Conservation (phyloP, 2,797 vertebrate genomes). For the Phalanger gymnotis region DNA sequence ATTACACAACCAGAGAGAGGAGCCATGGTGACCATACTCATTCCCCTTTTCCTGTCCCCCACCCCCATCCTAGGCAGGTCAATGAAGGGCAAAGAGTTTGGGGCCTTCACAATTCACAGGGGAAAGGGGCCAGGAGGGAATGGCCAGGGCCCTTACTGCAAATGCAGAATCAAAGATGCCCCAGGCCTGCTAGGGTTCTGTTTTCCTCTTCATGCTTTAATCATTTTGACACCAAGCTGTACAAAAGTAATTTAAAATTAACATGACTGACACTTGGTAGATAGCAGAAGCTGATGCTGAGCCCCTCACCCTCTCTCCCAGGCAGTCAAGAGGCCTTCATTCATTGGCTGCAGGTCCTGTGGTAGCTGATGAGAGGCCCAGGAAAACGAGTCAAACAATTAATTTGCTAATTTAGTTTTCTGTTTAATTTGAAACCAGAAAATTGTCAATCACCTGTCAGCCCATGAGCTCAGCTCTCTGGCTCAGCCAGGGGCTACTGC, state of each 20-base stretch:
- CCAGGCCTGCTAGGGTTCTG: conserved; percentile 81
- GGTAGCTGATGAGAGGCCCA: conserved; percentile 90
- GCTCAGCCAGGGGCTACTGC: conserved; percentile 60
- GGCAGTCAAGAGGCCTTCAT: conserved; percentile 67
- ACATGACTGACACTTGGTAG: conserved; percentile 93
- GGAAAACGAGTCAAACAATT: conserved; percentile 93
- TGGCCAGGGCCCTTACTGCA: conserved; percentile 79
- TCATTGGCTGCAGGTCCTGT: conserved; percentile 86
- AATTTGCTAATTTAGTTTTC: conserved; percentile 94
- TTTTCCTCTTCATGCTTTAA: conserved; percentile 91
- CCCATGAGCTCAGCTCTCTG: conserved; percentile 74
- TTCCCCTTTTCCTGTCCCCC: not conserved
- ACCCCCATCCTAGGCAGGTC: not conserved
- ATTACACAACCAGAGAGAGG: conserved; percentile 34
- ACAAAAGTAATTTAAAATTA: conserved; percentile 96
- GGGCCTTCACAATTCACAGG: conserved; percentile 42
- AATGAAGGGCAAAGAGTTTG: conserved; percentile 15
- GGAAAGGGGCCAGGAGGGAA: conserved; percentile 60
- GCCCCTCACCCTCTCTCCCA: conserved; percentile 83
- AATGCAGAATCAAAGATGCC: conserved; percentile 81
- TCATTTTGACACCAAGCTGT: conserved; percentile 94
- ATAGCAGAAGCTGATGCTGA: conserved; percentile 80
- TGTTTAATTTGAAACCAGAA: conserved; percentile 95
- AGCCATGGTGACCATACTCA: not conserved
- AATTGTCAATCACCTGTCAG: conserved; percentile 88